phyloP scores from a whole-genome alignment of 2,797 vertebrate species.

The Pseudochaenichthys georgianus region DNA sequence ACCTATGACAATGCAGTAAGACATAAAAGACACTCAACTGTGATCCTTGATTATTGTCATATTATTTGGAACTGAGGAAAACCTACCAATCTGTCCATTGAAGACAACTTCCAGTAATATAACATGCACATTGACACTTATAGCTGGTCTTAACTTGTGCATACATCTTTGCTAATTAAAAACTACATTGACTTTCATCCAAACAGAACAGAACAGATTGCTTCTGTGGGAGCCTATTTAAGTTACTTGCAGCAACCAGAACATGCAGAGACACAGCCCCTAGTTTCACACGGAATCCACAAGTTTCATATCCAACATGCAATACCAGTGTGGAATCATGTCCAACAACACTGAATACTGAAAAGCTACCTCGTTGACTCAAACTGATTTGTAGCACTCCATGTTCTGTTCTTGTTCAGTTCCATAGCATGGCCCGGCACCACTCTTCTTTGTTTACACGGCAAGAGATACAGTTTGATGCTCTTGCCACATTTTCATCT shows the following conservation, averaged over 20 bases:
- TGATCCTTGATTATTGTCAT: slow-evolving; percentile 6
- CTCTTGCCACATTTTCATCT: slow-evolving; percentile 12
- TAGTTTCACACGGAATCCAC: background rate
- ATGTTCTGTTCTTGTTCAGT: background rate
- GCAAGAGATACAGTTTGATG: slow-evolving; percentile 7
- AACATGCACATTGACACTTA: background rate
- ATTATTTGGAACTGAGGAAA: background rate
- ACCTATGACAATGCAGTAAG: slow-evolving; percentile 29
- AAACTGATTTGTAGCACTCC: background rate
- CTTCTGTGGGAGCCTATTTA: background rate
- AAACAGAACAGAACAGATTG: background rate
- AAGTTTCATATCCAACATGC: background rate
- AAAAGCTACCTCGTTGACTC: background rate
- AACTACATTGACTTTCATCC: too few species aligned
- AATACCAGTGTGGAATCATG: background rate
- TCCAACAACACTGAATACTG: background rate
- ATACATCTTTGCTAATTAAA: background rate
- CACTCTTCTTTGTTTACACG: slow-evolving; percentile 6
- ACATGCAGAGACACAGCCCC: background rate
- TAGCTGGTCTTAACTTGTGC: background rate
- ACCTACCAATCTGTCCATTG: too few species aligned
- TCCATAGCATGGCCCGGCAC: background rate
- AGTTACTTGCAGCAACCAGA: background rate
- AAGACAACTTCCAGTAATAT: background rate
- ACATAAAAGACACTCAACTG: slow-evolving; percentile 15